Percentiles rank a stretch among this genome's conserved stretches.
These are phyloP conservation scores for Mayetiola destructor DNA, from an alignment of 2,888 invertebrate genomes.

Conservation along the genomic window DNA sequence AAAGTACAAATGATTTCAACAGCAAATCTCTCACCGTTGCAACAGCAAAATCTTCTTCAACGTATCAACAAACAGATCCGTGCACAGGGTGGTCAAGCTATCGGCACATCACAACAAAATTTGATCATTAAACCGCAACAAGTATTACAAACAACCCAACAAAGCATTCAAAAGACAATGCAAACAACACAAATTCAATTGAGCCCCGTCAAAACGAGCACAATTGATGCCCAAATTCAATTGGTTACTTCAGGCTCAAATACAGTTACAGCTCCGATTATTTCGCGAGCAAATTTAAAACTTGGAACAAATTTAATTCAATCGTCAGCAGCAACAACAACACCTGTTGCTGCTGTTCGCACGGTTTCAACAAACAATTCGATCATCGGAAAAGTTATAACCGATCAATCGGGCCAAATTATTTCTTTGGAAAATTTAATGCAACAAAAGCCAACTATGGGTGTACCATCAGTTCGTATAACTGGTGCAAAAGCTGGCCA, in stretches of 20 bases:
- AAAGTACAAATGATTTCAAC: conserved; percentile 28
- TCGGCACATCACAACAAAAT: conserved; percentile 20
- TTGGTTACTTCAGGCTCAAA: background rate
- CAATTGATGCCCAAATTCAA: conserved; percentile 2
- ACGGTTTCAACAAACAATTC: conserved; percentile 27
- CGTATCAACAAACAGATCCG: conserved; percentile 25
- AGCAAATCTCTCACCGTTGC: conserved; percentile 29
- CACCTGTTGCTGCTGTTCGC: conserved; percentile 14
- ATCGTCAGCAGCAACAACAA: conserved; percentile 15
- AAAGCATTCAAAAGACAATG: conserved; percentile 10
- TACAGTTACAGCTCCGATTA: background rate
- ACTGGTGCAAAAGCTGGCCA: conserved; percentile 34
- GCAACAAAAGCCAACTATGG: conserved; percentile 28
- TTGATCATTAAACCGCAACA: conserved; percentile 8
- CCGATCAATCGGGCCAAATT: conserved; percentile 43
- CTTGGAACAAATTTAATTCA: conserved; percentile 13
- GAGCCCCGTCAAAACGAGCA: background rate
- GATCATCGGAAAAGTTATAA: conserved; percentile 57
- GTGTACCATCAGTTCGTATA: conserved; percentile 36
- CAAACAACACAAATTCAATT: conserved; percentile 16
- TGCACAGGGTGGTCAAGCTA: conserved; percentile 17
- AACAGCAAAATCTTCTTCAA: conserved; percentile 31
- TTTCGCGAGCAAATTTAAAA: background rate
- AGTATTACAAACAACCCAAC: conserved; percentile 16
- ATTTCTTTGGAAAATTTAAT: conserved; percentile 31